A percentile compares a stretch with the other conserved stretches of the same genome.
Conservation (phyloP, 2,113 vertebrate genomes). For the Mixornis gularis region DNA sequence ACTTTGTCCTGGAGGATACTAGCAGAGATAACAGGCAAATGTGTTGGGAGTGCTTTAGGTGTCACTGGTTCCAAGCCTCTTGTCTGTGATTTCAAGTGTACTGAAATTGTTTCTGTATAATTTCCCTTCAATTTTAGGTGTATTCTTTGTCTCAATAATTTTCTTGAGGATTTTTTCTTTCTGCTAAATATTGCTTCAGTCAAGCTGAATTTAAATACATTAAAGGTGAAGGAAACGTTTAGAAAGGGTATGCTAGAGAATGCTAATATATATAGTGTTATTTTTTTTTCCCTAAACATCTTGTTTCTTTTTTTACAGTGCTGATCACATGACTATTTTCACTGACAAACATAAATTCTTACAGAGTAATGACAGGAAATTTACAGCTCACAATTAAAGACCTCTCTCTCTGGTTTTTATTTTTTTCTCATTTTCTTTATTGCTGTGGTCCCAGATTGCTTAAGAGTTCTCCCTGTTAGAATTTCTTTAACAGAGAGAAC, state of each 20-base stretch:
- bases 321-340: background rate
- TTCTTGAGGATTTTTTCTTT: background rate
- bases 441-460: background rate
- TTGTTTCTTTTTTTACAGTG: background rate
- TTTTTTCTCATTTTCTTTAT: background rate
- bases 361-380: background rate
- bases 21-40: background rate
- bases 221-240: background rate
- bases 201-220: background rate
- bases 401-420: background rate
- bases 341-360: background rate
- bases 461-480: background rate
- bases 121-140: background rate
- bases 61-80: background rate
- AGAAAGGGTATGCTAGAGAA: background rate
- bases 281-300: background rate
- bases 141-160: background rate
- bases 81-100: background rate
- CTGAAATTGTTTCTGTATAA: background rate
- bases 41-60: background rate
- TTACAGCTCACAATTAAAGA: background rate
- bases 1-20: background rate
- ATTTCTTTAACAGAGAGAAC: background rate
- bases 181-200: background rate
- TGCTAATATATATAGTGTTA: background rate